Percentiles rank a stretch among this genome's conserved stretches.
phyloP scores from a whole-genome alignment of 2,797 vertebrate species.

The Uromys caudimaculatus region DNA sequence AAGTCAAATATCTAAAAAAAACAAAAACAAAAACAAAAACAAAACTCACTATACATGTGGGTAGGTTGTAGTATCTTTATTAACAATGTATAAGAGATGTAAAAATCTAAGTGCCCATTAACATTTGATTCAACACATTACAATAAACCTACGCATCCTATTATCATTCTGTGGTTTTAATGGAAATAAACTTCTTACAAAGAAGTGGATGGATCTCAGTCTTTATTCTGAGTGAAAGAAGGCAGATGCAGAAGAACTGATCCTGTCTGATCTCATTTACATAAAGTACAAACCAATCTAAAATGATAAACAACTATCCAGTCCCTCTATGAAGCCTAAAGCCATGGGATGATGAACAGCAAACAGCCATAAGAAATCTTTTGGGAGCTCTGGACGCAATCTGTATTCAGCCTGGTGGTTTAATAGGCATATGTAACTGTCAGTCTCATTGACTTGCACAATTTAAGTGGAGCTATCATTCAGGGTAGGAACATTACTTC shows the following conservation, averaged over 20 bases:
- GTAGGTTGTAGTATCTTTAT: background rate
- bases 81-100: background rate
- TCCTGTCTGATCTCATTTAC: background rate
- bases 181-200: background rate
- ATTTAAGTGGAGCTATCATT: background rate
- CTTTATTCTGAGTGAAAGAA: background rate
- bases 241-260: background rate
- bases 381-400: background rate
- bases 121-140: background rate
- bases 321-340: background rate
- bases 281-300: background rate
- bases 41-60: background rate
- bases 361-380: background rate
- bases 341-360: background rate
- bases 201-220: background rate
- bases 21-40: background rate
- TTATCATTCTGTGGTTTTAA: background rate
- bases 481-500: background rate
- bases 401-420: background rate
- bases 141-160: background rate
- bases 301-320: background rate
- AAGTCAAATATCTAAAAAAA: background rate
- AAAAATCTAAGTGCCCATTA: background rate
- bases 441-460: background rate
- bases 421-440: background rate